Base-by-base conservation (phyloP, 2,113 vertebrate genomes). In the Morone saxatilis region DNA sequence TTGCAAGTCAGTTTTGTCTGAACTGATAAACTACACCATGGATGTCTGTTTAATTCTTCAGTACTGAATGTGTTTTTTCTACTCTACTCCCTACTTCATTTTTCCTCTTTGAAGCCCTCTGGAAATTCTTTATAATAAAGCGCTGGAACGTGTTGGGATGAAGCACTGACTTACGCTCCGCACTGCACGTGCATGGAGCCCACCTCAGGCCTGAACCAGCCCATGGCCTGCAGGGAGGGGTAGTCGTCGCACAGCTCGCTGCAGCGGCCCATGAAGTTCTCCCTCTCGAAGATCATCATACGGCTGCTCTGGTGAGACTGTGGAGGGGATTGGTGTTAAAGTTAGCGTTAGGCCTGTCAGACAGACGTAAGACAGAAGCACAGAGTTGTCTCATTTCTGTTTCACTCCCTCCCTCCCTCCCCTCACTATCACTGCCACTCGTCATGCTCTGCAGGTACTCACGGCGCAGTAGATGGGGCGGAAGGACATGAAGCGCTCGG, bases 121-220 rank as follows among this genome's bases (percentile, higher is more conserved):
- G 1, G 50, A 7, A 48, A 3, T 0, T 43, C n/a, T 61, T 61
- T n/a, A 16, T 31, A 2, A 5, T 11, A 13, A 67, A 67, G 36
- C 48, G 16, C 7, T 31, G n/a, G 5, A 68, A 10, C 4, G 6
- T 25, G 60, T 31, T 0, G 5, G 0, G 38, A 10, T 48, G 11
- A 63, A 6, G 38, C 5, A 1, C 20, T 9, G 40, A 95, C 95
- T 95, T 87, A 95, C 95, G 94, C 95, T 63, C 95, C 95, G 66
- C 92, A 92, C 91, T 95, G 94, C 83, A 96, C 94, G 0, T 93
- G 94, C 94, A 95, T 95, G 90, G 95, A 96, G 68, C 95, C 95
- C 66, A 96, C 95, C 80, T 95, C 86, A 13, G 92, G 89, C 66
- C 31, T 78, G 62, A 87, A 85, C 95, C 95, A 96, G 81, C 95